phyloP scores from a whole-genome alignment of 2,888 invertebrate species.

The Trissoscelio sp. region DNA sequence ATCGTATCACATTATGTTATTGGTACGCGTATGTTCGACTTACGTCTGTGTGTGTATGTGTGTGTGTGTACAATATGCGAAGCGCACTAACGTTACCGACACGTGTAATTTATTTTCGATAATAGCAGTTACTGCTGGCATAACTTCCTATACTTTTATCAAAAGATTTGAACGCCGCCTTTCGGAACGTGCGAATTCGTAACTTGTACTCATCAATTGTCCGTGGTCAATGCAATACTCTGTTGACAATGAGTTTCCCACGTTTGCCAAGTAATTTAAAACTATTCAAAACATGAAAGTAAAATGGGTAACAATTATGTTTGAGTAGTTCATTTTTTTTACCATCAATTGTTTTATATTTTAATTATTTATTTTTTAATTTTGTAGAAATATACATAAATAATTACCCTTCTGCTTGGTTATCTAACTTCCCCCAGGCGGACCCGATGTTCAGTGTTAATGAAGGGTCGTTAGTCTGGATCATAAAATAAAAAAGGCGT shows the following conservation, averaged over 20 bases:
- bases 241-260: slow-evolving; percentile 24
- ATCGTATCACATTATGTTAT: slow-evolving; percentile 55
- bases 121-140: slow-evolving; percentile 70
- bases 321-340: no score
- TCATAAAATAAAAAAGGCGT: no score
- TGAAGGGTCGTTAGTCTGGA: no score
- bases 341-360: no score
- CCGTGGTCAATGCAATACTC: not conserved
- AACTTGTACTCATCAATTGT: slow-evolving; percentile 6
- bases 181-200: slow-evolving; percentile 37
- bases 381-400: no score
- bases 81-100: slow-evolving; percentile 31
- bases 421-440: no score
- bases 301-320: no score
- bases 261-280: slow-evolving; percentile 16
- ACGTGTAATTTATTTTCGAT: slow-evolving; percentile 75
- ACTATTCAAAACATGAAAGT: slow-evolving; percentile 7
- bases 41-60: not conserved
- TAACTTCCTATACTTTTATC: slow-evolving; percentile 70
- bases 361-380: no score
- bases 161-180: slow-evolving; percentile 69
- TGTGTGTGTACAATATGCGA: slow-evolving; percentile 17
- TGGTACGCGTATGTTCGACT: slow-evolving; percentile 14
- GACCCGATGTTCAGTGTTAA: no score
- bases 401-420: no score